phyloP scores from a whole-genome alignment of 2,113 vertebrate genomes.

The Ondatra zibethicus region DNA sequence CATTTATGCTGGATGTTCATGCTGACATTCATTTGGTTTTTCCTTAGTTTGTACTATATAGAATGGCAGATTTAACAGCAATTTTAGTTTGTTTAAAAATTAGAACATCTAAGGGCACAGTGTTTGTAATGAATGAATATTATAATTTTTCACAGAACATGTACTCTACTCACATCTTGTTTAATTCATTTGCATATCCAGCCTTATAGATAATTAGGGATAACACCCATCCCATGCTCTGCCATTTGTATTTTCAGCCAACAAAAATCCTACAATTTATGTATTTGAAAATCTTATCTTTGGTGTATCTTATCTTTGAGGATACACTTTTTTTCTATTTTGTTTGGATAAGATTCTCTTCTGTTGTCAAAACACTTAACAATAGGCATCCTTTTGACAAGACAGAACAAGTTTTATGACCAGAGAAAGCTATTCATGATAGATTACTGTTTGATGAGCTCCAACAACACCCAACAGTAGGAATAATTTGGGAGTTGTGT shows the following conservation, averaged over 20 bases:
- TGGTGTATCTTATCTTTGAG: conserved; percentile 44
- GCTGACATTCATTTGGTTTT: too few species aligned
- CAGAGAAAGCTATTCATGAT: conserved; percentile 1
- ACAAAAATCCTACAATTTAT: neutral
- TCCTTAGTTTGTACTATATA: conserved; percentile 12
- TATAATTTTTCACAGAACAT: neutral
- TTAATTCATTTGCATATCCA: neutral
- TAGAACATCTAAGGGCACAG: neutral
- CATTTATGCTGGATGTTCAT: neutral
- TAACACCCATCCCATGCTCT: rapidly evolving
- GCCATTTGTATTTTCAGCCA: neutral
- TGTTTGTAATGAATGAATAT: neutral
- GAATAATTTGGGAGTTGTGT: conserved; percentile 9
- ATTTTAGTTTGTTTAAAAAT: conserved; percentile 8
- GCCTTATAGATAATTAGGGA: neutral
- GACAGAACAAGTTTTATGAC: conserved; percentile 56
- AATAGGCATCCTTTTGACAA: conserved; percentile 41
- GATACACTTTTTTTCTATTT: conserved; percentile 19
- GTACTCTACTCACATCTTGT: neutral
- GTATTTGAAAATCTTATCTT: conserved; percentile 28
- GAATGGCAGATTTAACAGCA: neutral
- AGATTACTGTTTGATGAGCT: conserved; percentile 55
- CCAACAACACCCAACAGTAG: conserved; percentile 37
- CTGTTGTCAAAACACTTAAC: conserved; percentile 43
- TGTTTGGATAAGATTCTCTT: conserved; percentile 58